phyloP scores from a whole-genome alignment of 2,888 invertebrate genomes.

The Caenorhabditis sp. region DNA sequence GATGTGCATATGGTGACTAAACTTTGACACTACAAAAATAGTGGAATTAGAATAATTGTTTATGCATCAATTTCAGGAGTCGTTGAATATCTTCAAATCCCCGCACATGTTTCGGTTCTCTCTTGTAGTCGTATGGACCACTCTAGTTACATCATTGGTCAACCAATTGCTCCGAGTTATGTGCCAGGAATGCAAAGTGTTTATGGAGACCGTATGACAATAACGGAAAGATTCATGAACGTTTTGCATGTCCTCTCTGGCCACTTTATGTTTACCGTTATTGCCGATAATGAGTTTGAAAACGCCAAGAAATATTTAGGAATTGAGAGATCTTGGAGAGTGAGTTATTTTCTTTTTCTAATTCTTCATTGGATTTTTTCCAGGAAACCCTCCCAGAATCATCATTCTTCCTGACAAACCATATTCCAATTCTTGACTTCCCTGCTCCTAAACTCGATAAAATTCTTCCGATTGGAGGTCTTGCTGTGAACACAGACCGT shows the following conservation, averaged over 20 bases:
- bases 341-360: too few relatives aligned
- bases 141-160: conserved; percentile 41
- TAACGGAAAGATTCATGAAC: conserved; percentile 41
- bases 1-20: conserved; percentile 36
- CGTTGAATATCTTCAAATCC: conserved; percentile 50
- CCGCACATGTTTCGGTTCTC: conserved; percentile 39
- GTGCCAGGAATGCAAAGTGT: conserved; percentile 49
- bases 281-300: conserved; percentile 46
- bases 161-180: conserved; percentile 52
- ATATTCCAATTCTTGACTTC: conserved; percentile 65
- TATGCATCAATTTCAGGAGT: conserved; percentile 28
- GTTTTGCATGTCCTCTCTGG: conserved; percentile 30
- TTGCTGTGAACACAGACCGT: conserved; percentile 36
- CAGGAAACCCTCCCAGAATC: conserved; percentile 45
- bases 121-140: conserved; percentile 52
- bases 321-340: conserved; percentile 45
- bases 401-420: conserved; percentile 45
- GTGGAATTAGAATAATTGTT: too few relatives aligned
- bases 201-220: conserved; percentile 39
- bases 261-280: conserved; percentile 25
- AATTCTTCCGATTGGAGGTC: conserved; percentile 56
- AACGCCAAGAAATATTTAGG: conserved; percentile 18
- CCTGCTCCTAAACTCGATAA: conserved; percentile 68
- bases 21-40: too few relatives aligned
- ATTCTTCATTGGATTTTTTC: too few relatives aligned